Conservation (phyloP, 1,140 invertebrate species). For the Orius insidiosus region DNA sequence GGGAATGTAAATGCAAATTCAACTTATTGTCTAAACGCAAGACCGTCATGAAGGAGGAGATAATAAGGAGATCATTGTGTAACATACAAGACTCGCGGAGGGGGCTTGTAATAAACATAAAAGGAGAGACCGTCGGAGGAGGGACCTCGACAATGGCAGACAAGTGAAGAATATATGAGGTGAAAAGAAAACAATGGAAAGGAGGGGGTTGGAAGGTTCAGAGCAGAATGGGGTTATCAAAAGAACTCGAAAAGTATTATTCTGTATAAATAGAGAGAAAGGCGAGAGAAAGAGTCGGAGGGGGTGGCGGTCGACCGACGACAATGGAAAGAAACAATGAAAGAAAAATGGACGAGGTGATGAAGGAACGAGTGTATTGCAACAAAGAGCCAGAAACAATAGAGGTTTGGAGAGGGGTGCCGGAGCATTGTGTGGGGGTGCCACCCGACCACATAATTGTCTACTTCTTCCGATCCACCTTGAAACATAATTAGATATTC, state of each 20-base stretch:
- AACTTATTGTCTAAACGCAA: slow-evolving; percentile 11
- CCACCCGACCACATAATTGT: slow-evolving; percentile 3
- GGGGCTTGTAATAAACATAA: slow-evolving; percentile 14
- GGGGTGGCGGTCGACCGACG: not conserved
- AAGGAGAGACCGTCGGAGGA: slow-evolving; percentile 1
- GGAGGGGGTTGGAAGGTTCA: not conserved
- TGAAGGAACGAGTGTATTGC: slow-evolving; percentile 17
- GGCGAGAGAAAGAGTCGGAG: not conserved
- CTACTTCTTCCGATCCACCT: no score
- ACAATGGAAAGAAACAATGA: slow-evolving; percentile 21
- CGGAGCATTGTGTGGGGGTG: not conserved
- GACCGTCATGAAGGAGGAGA: slow-evolving; percentile 4
- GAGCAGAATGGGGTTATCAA: slow-evolving; percentile 20
- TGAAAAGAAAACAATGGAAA: slow-evolving; percentile 20
- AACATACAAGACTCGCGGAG: not conserved
- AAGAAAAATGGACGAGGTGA: slow-evolving; percentile 19
- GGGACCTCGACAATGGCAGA: slow-evolving; percentile 13
- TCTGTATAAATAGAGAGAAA: slow-evolving; percentile 19
- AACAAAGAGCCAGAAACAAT: slow-evolving; percentile 18
- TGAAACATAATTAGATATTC: no score
- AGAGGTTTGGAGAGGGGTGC: not conserved
- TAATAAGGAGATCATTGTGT: slow-evolving; percentile 14
- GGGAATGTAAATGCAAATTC: slow-evolving; percentile 13
- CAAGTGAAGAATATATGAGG: slow-evolving; percentile 20
- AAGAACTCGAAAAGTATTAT: slow-evolving; percentile 21